These are phyloP conservation scores for Sturnira hondurensis DNA, from an alignment of 2,113 vertebrate species.

Conservation along the genomic window DNA sequence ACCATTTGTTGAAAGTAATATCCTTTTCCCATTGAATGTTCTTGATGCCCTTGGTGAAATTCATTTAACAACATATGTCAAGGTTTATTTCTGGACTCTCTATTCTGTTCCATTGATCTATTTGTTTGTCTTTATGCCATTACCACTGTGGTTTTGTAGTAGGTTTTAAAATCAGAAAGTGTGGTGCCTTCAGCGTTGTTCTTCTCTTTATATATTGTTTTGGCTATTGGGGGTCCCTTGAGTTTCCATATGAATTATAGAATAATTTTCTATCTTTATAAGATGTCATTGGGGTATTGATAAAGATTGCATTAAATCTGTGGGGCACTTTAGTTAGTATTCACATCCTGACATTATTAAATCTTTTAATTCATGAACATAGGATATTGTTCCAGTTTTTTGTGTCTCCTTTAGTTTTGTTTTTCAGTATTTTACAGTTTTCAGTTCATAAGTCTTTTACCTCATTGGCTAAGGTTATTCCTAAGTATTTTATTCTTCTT, in stretches of 20 bases:
- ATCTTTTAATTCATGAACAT: not conserved
- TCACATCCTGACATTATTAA: not conserved
- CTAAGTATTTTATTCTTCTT: not conserved
- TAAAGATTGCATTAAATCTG: not conserved
- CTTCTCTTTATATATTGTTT: not conserved
- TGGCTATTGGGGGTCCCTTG: no score
- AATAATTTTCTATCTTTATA: not conserved
- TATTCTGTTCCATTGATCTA: not conserved
- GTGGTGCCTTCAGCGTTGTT: not conserved
- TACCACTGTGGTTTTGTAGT: not conserved
- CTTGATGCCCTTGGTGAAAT: no score
- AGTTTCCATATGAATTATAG: not conserved
- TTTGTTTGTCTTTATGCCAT: not conserved
- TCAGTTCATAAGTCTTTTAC: not conserved
- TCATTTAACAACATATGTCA: no score
- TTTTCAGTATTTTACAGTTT: not conserved
- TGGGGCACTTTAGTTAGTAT: not conserved
- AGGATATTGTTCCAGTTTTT: not conserved
- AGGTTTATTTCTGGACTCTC: no score
- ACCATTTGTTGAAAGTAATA: no score
- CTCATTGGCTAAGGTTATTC: not conserved
- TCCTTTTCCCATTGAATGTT: no score
- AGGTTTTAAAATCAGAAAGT: not conserved
- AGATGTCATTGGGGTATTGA: not conserved
- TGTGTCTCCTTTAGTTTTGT: not conserved